Evolutionary conservation across 2,888 invertebrate genomes (phyloP).

Genomic region (Anorthoa munda): DNA sequence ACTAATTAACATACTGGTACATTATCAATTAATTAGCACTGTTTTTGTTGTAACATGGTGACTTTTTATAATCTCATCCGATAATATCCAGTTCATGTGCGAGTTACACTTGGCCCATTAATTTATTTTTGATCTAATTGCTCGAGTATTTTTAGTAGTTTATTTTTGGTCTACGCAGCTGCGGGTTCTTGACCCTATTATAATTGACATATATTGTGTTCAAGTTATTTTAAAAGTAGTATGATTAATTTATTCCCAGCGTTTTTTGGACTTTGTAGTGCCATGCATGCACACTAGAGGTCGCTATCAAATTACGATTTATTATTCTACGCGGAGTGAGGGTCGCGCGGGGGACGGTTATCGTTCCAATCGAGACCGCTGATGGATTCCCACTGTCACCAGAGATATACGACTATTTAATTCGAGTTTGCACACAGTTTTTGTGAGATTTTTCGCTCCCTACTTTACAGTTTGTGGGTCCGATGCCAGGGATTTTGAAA

Average conservation of each 20-base stretch:
- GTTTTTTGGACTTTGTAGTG: not conserved
- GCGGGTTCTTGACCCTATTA: conserved; percentile 37
- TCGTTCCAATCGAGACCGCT: conserved; percentile 82
- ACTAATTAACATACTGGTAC: not conserved
- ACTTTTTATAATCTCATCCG: conserved; percentile 14
- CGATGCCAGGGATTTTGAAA: conserved; percentile 69
- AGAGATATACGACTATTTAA: conserved; percentile 86
- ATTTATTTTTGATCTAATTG: conserved; percentile 42
- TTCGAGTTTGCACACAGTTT: conserved; percentile 85
- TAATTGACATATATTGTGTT: conserved; percentile 25
- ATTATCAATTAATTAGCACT: not conserved
- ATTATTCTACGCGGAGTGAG: conserved; percentile 69
- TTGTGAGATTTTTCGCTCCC: conserved; percentile 78
- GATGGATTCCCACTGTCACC: conserved; percentile 86
- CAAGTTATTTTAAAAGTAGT: not conserved
- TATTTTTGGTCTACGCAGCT: conserved; percentile 40
- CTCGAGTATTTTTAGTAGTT: conserved; percentile 35
- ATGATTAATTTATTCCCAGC: not conserved
- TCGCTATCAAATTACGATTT: conserved; percentile 84
- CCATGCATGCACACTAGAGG: conserved; percentile 22
- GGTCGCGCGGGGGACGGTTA: conserved; percentile 70
- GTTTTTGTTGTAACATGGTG: conserved; percentile 1
- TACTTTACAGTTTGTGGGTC: conserved; percentile 73
- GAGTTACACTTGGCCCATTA: conserved; percentile 45
- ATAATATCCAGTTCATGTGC: conserved; percentile 11